These are phyloP conservation scores for Anolis apletophallus DNA, from an alignment of 2,797 vertebrate genomes.

Conservation along the genomic window DNA sequence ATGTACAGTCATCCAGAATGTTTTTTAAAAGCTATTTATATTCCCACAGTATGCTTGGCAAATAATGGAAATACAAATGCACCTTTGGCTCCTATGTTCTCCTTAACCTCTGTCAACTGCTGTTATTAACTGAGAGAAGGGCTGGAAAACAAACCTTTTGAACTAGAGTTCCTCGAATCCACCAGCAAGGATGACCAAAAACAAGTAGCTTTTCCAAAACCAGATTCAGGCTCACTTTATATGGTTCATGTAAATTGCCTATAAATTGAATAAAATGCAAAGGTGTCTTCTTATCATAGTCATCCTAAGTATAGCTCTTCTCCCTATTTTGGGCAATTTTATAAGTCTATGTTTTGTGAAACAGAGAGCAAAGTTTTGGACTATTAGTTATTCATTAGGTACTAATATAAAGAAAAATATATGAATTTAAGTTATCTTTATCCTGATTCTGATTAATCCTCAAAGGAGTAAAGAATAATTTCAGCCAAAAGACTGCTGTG, in stretches of 20 bases:
- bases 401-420: no score
- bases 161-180: no score
- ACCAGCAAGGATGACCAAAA: background rate
- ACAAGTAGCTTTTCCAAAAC: background rate
- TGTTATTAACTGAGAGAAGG: slow-evolving; percentile 23
- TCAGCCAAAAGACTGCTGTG: background rate
- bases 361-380: background rate
- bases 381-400: no score
- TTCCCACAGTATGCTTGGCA: slow-evolving; percentile 49
- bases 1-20: slow-evolving; percentile 43
- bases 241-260: slow-evolving; percentile 35
- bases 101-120: slow-evolving; percentile 32
- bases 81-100: background rate
- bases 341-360: background rate
- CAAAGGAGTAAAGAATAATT: background rate
- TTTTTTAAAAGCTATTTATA: slow-evolving; percentile 50
- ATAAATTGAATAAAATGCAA: background rate
- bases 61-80: background rate
- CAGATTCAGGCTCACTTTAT: slow-evolving; percentile 37
- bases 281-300: background rate
- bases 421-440: no score
- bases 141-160: no score
- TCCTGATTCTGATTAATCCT: background rate
- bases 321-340: background rate
- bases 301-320: background rate